Base-by-base conservation (phyloP, 2,113 vertebrate genomes). In the Caloenas nicobarica region DNA sequence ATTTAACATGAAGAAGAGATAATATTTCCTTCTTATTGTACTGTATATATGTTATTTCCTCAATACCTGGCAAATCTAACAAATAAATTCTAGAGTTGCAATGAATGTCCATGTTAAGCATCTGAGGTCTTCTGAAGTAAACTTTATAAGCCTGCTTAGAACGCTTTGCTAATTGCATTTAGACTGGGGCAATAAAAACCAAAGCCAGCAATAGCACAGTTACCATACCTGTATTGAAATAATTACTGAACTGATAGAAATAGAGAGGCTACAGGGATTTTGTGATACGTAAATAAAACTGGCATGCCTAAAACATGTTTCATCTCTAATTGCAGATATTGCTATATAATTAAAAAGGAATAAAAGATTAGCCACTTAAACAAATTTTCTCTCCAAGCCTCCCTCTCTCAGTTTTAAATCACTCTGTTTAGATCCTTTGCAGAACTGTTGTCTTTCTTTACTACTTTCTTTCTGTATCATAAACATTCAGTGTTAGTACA, bases 401-500 rank as follows among this genome's bases (percentile, higher is more conserved):
- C 65, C 60, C 80, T 53, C 82, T 86, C 92, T 88, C 44, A 46
- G 66, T 44, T 82, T 81, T 56, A 90, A 94, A 77, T 62, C 64
- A 57, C 12, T 81, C 54, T 90, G 74, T 92, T 94, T 95, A 91
- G 88, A 95, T 88, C 77, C 73, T 94, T 78, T 89, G 86, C 91
- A 96, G 44, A 89, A 82, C 84, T 91, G 78, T 46, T 66, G 57
- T 94, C 78, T 80, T 93, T 94, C 74, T 93, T 97, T 92, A 93
- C 92, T 82, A 72, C 86, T 72, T 79, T 90, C 69, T 82, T 88
- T 86, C 64, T 64, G 26, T 81, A 76, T 61, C 80, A 95, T 96
- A 95, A 97, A 97, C 94, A 95, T 68, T 78, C 72, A 68, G 53
- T 62, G 64, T 71, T 96, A 88, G 83, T 92, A 94, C 66, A 71